Evolutionary conservation across 2,888 invertebrate species (phyloP).

Genomic region (Drosophila mimica): DNA sequence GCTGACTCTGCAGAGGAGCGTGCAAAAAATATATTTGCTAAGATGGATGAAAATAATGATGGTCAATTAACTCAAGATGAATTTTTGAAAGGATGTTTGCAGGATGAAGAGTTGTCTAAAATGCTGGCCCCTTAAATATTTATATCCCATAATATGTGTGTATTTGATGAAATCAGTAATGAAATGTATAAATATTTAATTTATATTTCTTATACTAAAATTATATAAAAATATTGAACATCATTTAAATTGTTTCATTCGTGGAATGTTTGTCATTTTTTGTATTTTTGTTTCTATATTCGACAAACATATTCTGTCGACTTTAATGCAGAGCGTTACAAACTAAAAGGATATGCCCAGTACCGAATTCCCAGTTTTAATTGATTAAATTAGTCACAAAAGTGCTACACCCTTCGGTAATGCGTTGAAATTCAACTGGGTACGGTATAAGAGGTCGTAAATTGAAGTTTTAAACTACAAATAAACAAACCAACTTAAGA

Average conservation of each 20-base stretch:
- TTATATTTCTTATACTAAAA: conserved; percentile 82
- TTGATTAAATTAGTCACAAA: neutral
- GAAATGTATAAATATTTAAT: conserved; percentile 83
- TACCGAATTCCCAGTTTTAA: neutral
- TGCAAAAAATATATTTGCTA: conserved; percentile 99
- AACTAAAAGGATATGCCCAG: neutral
- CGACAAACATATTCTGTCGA: neutral
- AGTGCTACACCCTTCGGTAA: neutral
- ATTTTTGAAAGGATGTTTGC: conserved; percentile 98
- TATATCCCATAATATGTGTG: conserved; percentile 79
- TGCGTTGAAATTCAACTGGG: neutral
- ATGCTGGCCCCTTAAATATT: conserved; percentile 95
- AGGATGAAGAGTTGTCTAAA: conserved; percentile 97
- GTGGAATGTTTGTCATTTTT: conserved; percentile 15
- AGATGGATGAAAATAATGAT: conserved; percentile 99
- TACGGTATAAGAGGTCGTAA: neutral
- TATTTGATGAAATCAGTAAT: conserved; percentile 82
- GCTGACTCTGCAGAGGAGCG: conserved; percentile 98
- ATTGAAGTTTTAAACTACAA: neutral
- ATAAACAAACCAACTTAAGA: neutral
- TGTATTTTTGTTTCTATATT: neutral
- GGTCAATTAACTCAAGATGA: conserved; percentile 99
- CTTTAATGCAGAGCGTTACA: neutral
- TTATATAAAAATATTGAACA: conserved; percentile 73
- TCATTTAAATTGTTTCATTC: conserved; percentile 44